Evolutionary conservation across 1,140 invertebrate species (phyloP).

Genomic region (Zaprionus vittiger): DNA sequence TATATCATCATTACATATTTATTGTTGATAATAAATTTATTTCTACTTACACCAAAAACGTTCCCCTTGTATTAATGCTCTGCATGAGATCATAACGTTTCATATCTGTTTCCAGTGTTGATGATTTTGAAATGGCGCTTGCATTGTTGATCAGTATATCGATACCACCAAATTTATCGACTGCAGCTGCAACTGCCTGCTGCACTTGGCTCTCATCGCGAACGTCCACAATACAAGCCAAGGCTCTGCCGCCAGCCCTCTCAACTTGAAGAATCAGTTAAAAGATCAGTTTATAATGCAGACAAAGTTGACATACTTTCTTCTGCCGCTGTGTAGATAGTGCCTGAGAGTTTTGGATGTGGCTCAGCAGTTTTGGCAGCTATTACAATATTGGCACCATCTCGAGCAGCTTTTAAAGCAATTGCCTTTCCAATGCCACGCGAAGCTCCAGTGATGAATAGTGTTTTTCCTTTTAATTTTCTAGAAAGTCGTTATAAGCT

Average conservation of each 20-base stretch:
- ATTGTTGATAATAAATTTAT: conserved; percentile 62
- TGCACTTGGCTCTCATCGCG: conserved; percentile 93
- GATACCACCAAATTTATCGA: conserved; percentile 97
- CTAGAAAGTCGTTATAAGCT: conserved; percentile 73
- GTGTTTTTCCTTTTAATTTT: conserved; percentile 94
- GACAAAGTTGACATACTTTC: conserved; percentile 90
- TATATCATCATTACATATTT: neutral
- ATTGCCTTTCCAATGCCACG: conserved; percentile 99
- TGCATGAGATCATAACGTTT: conserved; percentile 98
- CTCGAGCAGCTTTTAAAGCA: conserved; percentile 95
- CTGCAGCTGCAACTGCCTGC: conserved; percentile 93
- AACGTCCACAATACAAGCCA: conserved; percentile 98
- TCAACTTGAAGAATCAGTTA: conserved; percentile 89
- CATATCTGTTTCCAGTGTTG: conserved; percentile 95
- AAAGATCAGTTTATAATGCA: conserved; percentile 20
- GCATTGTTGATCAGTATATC: conserved; percentile 98
- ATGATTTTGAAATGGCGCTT: conserved; percentile 97
- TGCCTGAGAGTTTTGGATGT: conserved; percentile 98
- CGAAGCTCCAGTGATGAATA: conserved; percentile 99
- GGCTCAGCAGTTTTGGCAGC: conserved; percentile 97
- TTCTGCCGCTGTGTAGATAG: conserved; percentile 98
- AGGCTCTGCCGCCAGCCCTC: conserved; percentile 93
- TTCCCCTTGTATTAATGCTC: conserved; percentile 95
- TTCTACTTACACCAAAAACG: conserved; percentile 93
- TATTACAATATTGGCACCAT: conserved; percentile 97